Evolutionary conservation across 1,140 invertebrate genomes (phyloP), one percentile per base, ranked within the genome.

Genomic region (Heliconius nattereri): DNA sequence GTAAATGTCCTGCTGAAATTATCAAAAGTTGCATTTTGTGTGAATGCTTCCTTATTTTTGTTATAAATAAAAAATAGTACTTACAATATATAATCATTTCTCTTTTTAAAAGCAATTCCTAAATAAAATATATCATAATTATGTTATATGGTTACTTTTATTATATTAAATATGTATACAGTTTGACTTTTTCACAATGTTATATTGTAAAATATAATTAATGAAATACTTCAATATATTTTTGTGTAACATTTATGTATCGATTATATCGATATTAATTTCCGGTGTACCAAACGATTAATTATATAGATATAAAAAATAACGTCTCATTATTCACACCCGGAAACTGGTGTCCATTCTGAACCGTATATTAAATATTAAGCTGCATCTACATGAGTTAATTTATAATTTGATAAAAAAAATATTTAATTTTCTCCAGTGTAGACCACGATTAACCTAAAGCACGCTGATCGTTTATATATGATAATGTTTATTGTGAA

Each of bases 221-320:
- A 66, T 26, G 26, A 29, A 16, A 66, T 13, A 66, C 8, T 60
- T 23, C n/a, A 23, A 66, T 76, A 60, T 45, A 76, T n/a, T 26
- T n/a, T 26, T n/a, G 70, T 72, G 35, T 29, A 78, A 60, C 54
- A 60, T 57, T 57, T 73, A 57, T 74, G 40, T 13, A 66, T 29
- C 60, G 26, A 66, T 66, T 66, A 26, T 66, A 77, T 80, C 78
- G 57, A 74, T 79, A 81, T 60, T 71, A 60, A 82, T 79, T 77
- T 80, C 74, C 78, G 79, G 76, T 77, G 79, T 71, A 85, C 81
- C 81, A 82, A 85, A 49, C 80, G 76, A 81, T 72, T 80, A 72
- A 82, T 80, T 77, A 75, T 40, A 76, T 75, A 45, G 37, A 40
- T 76, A 57, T 73, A 81, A 81, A 81, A 81, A 78, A 78, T 78